Evolutionary conservation across 2,113 vertebrate genomes (phyloP).

Genomic region (Pongo pygmaeus): DNA sequence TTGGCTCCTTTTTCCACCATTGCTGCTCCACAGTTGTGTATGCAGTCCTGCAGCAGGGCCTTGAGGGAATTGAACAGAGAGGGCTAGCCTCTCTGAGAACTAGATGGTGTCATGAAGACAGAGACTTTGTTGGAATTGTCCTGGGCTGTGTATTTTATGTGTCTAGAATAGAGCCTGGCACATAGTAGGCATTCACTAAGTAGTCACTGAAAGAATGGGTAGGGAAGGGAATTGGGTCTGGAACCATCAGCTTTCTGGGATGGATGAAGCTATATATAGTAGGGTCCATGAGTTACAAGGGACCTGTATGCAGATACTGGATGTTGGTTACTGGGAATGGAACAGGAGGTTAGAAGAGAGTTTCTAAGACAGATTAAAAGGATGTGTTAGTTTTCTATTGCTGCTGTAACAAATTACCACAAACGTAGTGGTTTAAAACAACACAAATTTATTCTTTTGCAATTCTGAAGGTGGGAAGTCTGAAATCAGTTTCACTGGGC

Average conservation of each 20-base stretch:
- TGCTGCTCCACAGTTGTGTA: background rate
- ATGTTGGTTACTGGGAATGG: background rate
- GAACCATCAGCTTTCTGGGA: background rate
- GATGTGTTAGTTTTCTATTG: background rate
- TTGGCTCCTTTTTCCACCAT: background rate
- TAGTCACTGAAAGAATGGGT: background rate
- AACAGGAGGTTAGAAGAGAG: background rate
- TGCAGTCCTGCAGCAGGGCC: background rate
- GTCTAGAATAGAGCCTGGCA: background rate
- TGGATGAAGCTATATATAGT: background rate
- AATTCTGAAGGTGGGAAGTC: background rate
- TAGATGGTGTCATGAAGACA: background rate
- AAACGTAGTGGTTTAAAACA: background rate
- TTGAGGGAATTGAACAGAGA: background rate
- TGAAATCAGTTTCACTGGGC: background rate
- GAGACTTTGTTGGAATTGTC: background rate
- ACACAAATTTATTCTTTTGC: background rate
- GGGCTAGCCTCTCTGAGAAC: background rate
- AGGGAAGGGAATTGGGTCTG: background rate
- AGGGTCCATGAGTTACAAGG: background rate
- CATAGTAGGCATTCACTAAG: background rate
- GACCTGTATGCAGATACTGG: background rate
- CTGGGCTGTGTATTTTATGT: background rate
- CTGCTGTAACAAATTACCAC: background rate
- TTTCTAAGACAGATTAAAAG: background rate